Conservation (phyloP, 2,888 invertebrate species). For the Drosophila birchii region DNA sequence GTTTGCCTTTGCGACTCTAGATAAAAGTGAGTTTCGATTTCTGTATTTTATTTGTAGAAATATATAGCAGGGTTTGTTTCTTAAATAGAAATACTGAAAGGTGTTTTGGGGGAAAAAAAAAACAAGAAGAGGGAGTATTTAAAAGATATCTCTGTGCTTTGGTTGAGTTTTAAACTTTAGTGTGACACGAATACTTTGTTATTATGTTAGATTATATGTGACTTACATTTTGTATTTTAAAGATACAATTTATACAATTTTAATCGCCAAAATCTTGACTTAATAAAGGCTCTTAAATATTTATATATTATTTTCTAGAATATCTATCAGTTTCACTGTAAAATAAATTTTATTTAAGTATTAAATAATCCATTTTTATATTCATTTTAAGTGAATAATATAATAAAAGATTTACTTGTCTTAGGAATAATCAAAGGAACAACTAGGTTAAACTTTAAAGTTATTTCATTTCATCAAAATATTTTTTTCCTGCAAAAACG, state of each 20-base stretch:
- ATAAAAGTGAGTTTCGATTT: constrained; percentile 12
- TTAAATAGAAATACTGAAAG: not conserved
- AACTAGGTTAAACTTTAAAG: not conserved
- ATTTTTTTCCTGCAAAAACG: not conserved
- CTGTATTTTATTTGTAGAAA: not conserved
- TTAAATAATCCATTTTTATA: no score
- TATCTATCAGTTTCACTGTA: not conserved
- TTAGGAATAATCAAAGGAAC: no score
- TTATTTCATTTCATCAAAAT: not conserved
- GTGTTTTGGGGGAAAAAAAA: not conserved
- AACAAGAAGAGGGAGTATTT: fast-evolving
- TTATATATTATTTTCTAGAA: not conserved
- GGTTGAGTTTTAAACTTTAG: not conserved
- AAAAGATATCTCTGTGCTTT: not conserved
- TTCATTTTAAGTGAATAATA: no score
- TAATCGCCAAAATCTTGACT: not conserved
- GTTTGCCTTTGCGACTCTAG: not conserved
- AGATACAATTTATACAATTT: not conserved
- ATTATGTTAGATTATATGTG: no score
- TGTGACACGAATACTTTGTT: not conserved
- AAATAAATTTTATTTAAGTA: no score
- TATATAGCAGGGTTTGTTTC: not conserved
- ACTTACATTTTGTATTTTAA: not conserved
- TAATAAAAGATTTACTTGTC: no score
- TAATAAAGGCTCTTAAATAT: not conserved